Base-by-base conservation (phyloP, 1,140 invertebrate genomes). In the Planococcus citri region DNA sequence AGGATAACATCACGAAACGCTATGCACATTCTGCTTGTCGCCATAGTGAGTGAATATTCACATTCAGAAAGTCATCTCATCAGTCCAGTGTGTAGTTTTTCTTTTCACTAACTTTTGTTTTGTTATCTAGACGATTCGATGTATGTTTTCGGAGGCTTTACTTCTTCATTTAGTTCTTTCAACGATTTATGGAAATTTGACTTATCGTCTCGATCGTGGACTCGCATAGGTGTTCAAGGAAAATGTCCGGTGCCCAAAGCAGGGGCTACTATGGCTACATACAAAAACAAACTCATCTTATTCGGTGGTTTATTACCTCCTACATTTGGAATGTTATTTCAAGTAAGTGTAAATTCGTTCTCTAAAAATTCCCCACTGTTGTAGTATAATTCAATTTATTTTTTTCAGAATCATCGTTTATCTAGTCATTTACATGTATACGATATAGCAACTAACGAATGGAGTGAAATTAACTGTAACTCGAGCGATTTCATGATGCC, bases 241-340 rank as follows among this genome's bases (percentile, higher is more conserved):
- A 89, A 86, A 38, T 97, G 97, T 82, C 96, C 96, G 27, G 92
- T 92, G 6, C 95, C 96, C 3, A 98, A 97, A 82, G 94, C 95
- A 69, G 94, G 92, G 79, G 91, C 94, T 38, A 89, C 90, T 22
- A 87, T 98, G 83, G 87, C 95, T 6, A 82, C 85, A 71, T 92
- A 95, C 79, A 87, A 89, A 74, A 87, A 92, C 75, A 86, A 82
- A 73, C 81, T 95, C 70, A 86, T 97, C 71, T 79, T 98, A 27
- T 97, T 95, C 84, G 95, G 95, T 60, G 95, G 95, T 6, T 97
- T 94, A 92, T 91, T 94, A 14, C 91, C 95, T 80, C 93, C 95
- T 22, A 92, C 92, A 38, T 84, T 91, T 1, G 94, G 92, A 79
- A 91, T 92, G 51, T 82, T 94, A 37, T 91, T 95, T 80, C 92